Evolutionary conservation across 2,888 invertebrate genomes (phyloP), one percentile per base, ranked within the genome.

Genomic region (Amphipyra berbera): DNA sequence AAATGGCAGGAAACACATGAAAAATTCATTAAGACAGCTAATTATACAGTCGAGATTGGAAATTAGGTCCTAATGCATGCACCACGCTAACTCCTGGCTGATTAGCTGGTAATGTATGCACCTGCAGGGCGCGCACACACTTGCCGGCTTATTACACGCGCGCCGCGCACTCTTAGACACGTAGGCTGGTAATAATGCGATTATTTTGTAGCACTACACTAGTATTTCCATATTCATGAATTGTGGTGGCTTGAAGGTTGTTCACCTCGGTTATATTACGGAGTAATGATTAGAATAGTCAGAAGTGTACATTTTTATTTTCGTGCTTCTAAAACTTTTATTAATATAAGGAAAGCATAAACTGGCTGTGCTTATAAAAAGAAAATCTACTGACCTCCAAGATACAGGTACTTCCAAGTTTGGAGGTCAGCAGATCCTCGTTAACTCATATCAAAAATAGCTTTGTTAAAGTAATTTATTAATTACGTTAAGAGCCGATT

Each of bases 61-160:
- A 87, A 91, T 90, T 88, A 91, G 88, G 85, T 86, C 83, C 85
- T 91, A 88, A 90, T 86, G 72, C 88, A 90, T 90, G 89, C 92
- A 89, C 59, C 56, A 87, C 86, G 84, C 78, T 84, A 88, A 90
- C 89, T 86, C 84, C 82, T 83, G 78, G 87, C 88, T 88, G 85
- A 88, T 90, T 88, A 86, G 58, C 21, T 8, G 21, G 9, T 70
- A 70, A 71, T 71, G 41, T 72, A 74, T 72, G 62, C 72, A 13
- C 33, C 45, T 50, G 56, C 72, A 61, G 73, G 73, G 56, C 56
- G 72, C 68, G 66, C 69, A 50, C 69, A 61, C 38, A 54, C 59
- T 47, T 38, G 69, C 81, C 85, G 78, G 87, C 88, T 89, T 87
- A 90, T 91, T 89, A 88, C 62, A 45, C 48, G 52, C 61, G 68